These are phyloP conservation scores for Drosophila insularis DNA, from an alignment of 1,140 invertebrate genomes.

Conservation along the genomic window DNA sequence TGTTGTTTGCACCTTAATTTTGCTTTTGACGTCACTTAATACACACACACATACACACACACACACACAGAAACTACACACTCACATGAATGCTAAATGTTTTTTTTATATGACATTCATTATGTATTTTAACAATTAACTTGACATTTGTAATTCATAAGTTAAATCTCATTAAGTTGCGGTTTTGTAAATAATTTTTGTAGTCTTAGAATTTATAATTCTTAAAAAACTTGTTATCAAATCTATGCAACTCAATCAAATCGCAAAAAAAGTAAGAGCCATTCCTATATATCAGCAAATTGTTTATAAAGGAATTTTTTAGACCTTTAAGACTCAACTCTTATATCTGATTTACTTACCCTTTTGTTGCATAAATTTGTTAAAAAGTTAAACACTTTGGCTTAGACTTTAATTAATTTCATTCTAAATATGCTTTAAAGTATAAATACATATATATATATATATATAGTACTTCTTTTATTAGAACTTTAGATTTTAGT, in stretches of 20 bases:
- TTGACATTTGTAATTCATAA: not conserved
- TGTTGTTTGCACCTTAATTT: not conserved
- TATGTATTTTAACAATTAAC: not conserved
- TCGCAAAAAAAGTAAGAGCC: too few species aligned
- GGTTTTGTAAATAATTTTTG: not conserved
- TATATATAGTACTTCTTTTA: conserved; percentile 9
- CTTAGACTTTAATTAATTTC: not conserved
- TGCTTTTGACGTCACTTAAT: not conserved
- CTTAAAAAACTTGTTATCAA: too few species aligned
- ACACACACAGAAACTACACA: too few species aligned
- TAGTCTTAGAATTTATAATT: not conserved
- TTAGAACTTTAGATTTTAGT: conserved; percentile 24
- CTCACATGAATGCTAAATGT: not conserved
- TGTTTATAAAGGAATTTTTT: too few species aligned
- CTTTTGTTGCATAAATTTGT: not conserved
- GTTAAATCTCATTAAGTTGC: not conserved
- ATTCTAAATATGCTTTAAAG: conserved; percentile 21
- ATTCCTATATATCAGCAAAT: too few species aligned
- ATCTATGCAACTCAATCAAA: too few species aligned
- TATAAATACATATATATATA: conserved; percentile 24
- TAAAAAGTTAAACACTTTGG: not conserved
- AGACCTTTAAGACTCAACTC: too few species aligned
- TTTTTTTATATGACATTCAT: not conserved
- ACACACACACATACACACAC: not conserved
- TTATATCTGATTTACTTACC: not conserved